A percentile compares a stretch with the other conserved stretches of the same genome.
These are phyloP conservation scores for Sphaerophoria rueppellii DNA, from an alignment of 2,888 invertebrate genomes.

Conservation along the genomic window DNA sequence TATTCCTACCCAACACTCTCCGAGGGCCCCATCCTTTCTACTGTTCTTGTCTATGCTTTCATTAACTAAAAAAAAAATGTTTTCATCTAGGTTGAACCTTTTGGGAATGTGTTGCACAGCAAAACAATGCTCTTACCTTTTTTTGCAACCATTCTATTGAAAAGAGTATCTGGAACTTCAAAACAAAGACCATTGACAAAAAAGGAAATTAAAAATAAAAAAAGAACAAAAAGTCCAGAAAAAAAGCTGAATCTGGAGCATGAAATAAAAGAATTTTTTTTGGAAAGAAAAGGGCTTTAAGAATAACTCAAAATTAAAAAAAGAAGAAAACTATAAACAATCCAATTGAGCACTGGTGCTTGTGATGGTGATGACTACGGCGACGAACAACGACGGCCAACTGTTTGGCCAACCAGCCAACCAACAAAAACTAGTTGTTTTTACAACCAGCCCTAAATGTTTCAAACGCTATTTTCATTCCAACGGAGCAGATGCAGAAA, in stretches of 20 bases:
- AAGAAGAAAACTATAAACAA: constrained; percentile 43
- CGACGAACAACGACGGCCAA: constrained; percentile 11
- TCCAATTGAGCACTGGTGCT: constrained; percentile 2
- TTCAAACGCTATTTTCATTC: constrained; percentile 62
- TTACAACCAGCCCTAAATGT: constrained; percentile 24
- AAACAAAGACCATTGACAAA: constrained; percentile 41
- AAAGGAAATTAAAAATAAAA: constrained; percentile 36
- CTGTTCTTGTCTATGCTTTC: not conserved
- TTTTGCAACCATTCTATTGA: constrained; percentile 36
- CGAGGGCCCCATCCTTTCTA: not conserved
- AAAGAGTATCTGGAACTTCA: constrained; percentile 52
- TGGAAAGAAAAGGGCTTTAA: constrained; percentile 51
- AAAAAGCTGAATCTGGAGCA: constrained; percentile 65
- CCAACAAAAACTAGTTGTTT: constrained; percentile 29
- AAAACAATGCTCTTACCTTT: constrained; percentile 46
- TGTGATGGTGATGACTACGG: constrained; percentile 13
- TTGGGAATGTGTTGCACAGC: constrained; percentile 41
- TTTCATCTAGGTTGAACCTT: constrained; percentile 50
- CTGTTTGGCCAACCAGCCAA: constrained; percentile 1
- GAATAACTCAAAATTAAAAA: constrained; percentile 37
- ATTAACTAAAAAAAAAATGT: constrained; percentile 5
- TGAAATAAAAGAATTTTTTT: constrained; percentile 66
- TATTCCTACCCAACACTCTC: not conserved
- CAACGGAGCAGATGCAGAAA: constrained; percentile 62
- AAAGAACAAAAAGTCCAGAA: constrained; percentile 28